These are phyloP conservation scores for Tenualosa ilisha DNA, from an alignment of 2,797 vertebrate species.

Conservation along the genomic window DNA sequence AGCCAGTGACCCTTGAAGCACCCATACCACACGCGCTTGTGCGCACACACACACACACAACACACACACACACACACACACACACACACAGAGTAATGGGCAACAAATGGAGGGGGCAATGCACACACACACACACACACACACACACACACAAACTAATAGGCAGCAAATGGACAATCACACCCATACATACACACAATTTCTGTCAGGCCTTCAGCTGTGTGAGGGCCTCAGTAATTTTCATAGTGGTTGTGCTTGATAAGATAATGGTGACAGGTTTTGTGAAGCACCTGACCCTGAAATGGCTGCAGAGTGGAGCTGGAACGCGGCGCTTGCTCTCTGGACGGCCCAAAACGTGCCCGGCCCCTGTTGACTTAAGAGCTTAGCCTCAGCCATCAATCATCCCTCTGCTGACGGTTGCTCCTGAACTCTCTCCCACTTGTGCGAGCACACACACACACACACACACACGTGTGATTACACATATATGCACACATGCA, in stretches of 20 bases:
- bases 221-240: conserved; percentile 18
- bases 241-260: conserved; percentile 58
- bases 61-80: conserved; percentile 31
- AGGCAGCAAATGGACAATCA: not conserved
- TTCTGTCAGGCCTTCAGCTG: conserved; percentile 19
- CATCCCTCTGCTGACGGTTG: conserved; percentile 70
- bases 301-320: conserved; percentile 72
- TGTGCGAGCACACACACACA: conserved; percentile 7
- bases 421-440: conserved; percentile 61
- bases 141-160: conserved; percentile 13
- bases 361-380: conserved; percentile 79
- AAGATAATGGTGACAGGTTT: conserved; percentile 70
- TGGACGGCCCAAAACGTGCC: conserved; percentile 72
- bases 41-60: not conserved
- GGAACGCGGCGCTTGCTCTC: conserved; percentile 29
- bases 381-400: conserved; percentile 78
- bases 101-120: not conserved
- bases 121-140: conserved; percentile 25
- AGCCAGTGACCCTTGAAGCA: conserved; percentile 62
- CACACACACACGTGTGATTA: not conserved
- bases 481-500: conserved; percentile 33
- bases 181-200: conserved; percentile 5
- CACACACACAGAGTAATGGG: not conserved
- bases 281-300: conserved; percentile 71
- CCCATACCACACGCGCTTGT: conserved; percentile 45